A percentile compares a stretch with the other conserved stretches of the same genome.
Conservation (phyloP, 2,888 invertebrate genomes). For the Amblyteles armatorius region DNA sequence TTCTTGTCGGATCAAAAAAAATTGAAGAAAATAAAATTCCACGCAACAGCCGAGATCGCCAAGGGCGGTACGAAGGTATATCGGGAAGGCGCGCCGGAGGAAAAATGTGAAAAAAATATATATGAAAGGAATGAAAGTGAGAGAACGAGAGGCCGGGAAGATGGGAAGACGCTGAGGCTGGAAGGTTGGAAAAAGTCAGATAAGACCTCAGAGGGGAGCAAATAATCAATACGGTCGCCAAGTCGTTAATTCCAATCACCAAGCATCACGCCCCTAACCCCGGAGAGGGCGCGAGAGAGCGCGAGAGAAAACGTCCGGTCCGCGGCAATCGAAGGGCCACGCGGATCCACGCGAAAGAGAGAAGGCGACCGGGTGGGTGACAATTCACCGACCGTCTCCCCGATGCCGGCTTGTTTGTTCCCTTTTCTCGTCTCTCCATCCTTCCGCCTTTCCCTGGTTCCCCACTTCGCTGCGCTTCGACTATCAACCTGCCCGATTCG, state of each 20-base stretch:
- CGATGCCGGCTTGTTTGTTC: neutral
- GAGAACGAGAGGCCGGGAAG: constrained; percentile 61
- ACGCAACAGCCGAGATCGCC: neutral
- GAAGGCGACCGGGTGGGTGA: neutral
- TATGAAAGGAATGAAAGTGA: constrained; percentile 41
- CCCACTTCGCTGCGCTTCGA: constrained; percentile 6
- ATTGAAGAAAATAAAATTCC: constrained; percentile 37
- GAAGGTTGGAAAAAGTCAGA: constrained; percentile 69
- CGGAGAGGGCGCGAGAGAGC: constrained; percentile 41
- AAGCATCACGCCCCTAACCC: constrained; percentile 76
- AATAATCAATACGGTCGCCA: constrained; percentile 82
- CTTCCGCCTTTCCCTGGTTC: neutral
- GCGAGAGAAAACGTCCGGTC: constrained; percentile 38
- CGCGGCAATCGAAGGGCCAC: constrained; percentile 3
- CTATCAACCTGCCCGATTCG: constrained; percentile 10
- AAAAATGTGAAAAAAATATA: constrained; percentile 39
- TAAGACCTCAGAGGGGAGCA: constrained; percentile 69
- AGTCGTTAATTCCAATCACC: constrained; percentile 82
- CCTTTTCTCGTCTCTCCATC: neutral
- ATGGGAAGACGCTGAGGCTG: constrained; percentile 51
- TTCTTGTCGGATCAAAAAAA: constrained; percentile 46
- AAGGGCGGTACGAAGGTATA: constrained; percentile 58
- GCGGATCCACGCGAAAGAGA: constrained; percentile 10
- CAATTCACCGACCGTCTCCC: constrained; percentile 30
- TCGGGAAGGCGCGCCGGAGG: constrained; percentile 51